Conservation (phyloP, 92 coral and sea anemone genomes). For the Nematostella vectensis region DNA sequence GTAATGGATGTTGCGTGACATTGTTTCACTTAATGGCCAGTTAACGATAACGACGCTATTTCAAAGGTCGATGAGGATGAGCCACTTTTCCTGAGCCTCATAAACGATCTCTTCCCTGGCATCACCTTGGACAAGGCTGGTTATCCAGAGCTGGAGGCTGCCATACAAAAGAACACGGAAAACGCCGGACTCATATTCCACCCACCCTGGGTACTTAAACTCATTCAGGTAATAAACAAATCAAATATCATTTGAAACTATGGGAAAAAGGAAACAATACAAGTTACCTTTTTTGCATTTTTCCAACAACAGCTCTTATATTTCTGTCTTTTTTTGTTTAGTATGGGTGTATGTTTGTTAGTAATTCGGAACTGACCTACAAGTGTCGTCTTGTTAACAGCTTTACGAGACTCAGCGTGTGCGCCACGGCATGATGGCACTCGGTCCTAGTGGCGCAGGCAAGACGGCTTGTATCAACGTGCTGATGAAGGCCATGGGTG, state of each 20-base stretch:
- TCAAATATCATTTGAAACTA: no score
- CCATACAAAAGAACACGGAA: conserved; percentile 69
- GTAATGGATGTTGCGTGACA: no score
- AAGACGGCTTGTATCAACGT: conserved; percentile 69
- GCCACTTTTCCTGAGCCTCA: conserved; percentile 78
- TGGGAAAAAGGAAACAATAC: no score
- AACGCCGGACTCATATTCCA: conserved; percentile 76
- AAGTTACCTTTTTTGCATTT: neutral
- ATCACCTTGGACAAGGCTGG: conserved; percentile 90
- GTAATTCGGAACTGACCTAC: neutral
- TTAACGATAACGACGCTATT: neutral
- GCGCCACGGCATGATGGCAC: conserved; percentile 91
- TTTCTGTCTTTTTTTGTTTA: no score
- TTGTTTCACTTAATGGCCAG: no score
- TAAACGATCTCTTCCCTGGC: conserved; percentile 85
- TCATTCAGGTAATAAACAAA: conserved; percentile 72
- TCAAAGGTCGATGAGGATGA: conserved; percentile 82
- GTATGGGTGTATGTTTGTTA: no score
- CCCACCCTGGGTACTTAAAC: conserved; percentile 83
- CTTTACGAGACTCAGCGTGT: conserved; percentile 84
- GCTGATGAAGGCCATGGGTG: conserved; percentile 91
- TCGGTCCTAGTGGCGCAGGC: conserved; percentile 90
- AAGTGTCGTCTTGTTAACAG: conserved; percentile 14
- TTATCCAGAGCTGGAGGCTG: conserved; percentile 70
- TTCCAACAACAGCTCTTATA: no score